Base-by-base conservation (phyloP, 37 sponge, comb jelly and placozoan genomes). In the Tethya wilhelma region DNA sequence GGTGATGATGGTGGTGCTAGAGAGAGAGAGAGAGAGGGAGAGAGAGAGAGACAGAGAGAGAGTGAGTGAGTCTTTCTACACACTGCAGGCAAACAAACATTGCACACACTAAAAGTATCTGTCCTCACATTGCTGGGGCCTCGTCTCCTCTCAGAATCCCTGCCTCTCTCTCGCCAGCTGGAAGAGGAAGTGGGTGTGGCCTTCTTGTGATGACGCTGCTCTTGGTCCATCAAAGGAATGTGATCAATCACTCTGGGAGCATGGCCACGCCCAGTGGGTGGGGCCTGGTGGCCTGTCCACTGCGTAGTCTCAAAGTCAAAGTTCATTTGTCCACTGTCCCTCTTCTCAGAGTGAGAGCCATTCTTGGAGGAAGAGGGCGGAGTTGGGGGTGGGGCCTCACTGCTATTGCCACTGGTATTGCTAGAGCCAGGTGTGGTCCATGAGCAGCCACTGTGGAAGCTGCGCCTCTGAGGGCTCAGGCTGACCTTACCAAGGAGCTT, bases 401-500 rank as follows among this genome's bases (percentile, higher is more conserved):
- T 1, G 72, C 25, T 19, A 31, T 30, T 25, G 37, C 3, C 28
- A 12, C 20, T 29, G 43, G 71, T 33, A 44, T 20, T 33, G 9
- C 33, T 34, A 2, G n/a, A 32, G 32, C 67, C 65, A 17, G n/a
- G n/a, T n/a, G n/a, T n/a, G n/a, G 43, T 59, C 90, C 90, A 90
- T 1, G 90, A 86, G 41, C 92, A 91, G 26, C 92, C 92, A 5
- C 87, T 57, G 12, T 79, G 81, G 66, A 91, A 91, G 53, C 83
- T 86, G 23, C 82, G 59, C 39, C 92, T 72, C 70, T 91, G 92
- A 28, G 92, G 92, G 34, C 83, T 91, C 28, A 91, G 79, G 28
- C 84, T 58, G 0, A 91, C 87, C 25, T 83, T 83, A 20, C 67
- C 36, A 12, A 76, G 64, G 44, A 43, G 63, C 17, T 32, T 64